phyloP scores from a whole-genome alignment of 2,888 invertebrate species.

The Cephus pulcher region DNA sequence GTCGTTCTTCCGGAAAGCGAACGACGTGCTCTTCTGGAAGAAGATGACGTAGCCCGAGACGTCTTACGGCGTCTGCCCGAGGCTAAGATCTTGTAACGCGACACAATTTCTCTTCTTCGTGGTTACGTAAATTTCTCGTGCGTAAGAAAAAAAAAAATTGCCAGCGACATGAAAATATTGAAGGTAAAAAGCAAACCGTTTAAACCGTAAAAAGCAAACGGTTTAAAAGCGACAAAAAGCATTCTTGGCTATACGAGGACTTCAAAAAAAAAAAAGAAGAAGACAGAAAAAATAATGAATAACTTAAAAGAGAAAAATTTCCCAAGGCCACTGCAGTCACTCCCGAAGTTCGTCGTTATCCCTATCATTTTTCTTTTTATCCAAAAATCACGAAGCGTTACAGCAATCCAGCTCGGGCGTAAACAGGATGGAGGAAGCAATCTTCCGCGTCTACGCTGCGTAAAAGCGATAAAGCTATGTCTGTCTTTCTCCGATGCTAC shows the following conservation, averaged over 20 bases:
- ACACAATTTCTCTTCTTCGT: not conserved
- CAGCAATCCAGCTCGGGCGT: not conserved
- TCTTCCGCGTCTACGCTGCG: not conserved
- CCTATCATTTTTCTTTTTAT: not conserved
- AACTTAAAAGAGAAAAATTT: not conserved
- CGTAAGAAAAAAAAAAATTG: too few relatives aligned
- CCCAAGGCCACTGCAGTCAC: not conserved
- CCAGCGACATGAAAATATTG: too few relatives aligned
- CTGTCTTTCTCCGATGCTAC: not conserved
- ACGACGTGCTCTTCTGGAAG: not conserved
- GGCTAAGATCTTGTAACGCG: not conserved
- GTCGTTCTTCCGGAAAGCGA: not conserved
- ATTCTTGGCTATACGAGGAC: conserved; percentile 6
- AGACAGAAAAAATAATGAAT: conserved; percentile 15
- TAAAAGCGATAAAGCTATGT: conserved; percentile 3
- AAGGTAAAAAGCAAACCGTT: too few relatives aligned
- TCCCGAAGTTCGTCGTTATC: not conserved
- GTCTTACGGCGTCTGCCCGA: not conserved
- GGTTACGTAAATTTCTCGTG: too few relatives aligned
- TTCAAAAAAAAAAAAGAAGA: conserved; percentile 10
- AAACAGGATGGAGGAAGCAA: too few relatives aligned
- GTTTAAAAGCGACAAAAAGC: too few relatives aligned
- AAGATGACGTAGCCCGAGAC: not conserved
- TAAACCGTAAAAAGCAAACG: too few relatives aligned
- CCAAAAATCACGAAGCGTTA: not conserved